These are phyloP conservation scores for Enteromius unitaeniatus DNA, from an alignment of 2,797 vertebrate genomes.

Conservation along the genomic window DNA sequence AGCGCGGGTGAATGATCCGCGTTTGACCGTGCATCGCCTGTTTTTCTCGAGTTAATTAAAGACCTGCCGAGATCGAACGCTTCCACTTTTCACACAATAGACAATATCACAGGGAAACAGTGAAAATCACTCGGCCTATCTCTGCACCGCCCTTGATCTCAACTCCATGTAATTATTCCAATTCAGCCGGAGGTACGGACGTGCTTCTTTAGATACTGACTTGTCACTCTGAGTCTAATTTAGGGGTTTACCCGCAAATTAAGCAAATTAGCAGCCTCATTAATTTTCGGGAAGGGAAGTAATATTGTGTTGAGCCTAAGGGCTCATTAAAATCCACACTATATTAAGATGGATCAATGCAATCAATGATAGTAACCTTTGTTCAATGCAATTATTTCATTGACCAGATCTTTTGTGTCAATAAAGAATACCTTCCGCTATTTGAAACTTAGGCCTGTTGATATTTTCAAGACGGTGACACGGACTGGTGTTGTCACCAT, in stretches of 20 bases:
- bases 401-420: neutral
- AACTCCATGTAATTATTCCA: constrained; percentile 75
- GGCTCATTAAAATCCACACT: constrained; percentile 76
- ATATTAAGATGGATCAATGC: constrained; percentile 36
- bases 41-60: constrained; percentile 72
- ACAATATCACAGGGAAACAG: constrained; percentile 55
- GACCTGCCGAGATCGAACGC: constrained; percentile 64
- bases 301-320: constrained; percentile 71
- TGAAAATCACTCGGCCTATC: constrained; percentile 63
- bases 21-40: constrained; percentile 48
- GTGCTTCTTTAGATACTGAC: constrained; percentile 63
- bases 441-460: neutral
- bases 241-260: constrained; percentile 73
- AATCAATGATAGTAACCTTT: constrained; percentile 65
- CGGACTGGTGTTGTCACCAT: neutral
- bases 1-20: constrained; percentile 64
- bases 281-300: constrained; percentile 76
- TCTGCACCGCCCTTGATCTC: constrained; percentile 70
- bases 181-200: constrained; percentile 73
- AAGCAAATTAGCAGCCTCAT: constrained; percentile 79
- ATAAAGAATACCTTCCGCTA: neutral
- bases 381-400: constrained; percentile 33
- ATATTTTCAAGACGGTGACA: neutral
- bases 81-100: constrained; percentile 69
- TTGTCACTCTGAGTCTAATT: constrained; percentile 62